These are phyloP conservation scores for Holocentrus rufus DNA, from an alignment of 2,797 vertebrate genomes.

Conservation along the genomic window DNA sequence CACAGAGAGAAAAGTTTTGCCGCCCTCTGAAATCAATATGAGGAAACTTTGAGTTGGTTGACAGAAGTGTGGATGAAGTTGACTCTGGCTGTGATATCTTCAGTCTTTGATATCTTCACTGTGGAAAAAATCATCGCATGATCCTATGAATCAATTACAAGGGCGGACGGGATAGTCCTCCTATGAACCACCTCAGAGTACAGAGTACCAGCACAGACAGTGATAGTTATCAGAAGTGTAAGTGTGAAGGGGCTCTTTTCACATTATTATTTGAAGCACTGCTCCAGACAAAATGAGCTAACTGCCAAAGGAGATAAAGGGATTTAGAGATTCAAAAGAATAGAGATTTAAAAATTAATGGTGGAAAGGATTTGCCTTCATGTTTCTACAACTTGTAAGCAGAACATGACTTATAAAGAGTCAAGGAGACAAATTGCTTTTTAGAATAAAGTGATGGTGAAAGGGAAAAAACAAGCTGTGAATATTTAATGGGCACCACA, in stretches of 20 bases:
- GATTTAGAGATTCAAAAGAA: conserved; percentile 78
- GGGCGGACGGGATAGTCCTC: conserved; percentile 61
- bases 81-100: conserved; percentile 65
- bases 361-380: conserved; percentile 76
- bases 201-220: conserved; percentile 49
- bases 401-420: conserved; percentile 70
- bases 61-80: conserved; percentile 66
- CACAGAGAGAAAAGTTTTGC: conserved; percentile 66
- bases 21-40: conserved; percentile 66
- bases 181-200: conserved; percentile 58
- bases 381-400: conserved; percentile 74
- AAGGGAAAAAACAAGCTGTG: conserved; percentile 77
- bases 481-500: conserved; percentile 81
- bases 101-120: conserved; percentile 66
- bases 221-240: conserved; percentile 66
- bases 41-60: conserved; percentile 68
- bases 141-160: conserved; percentile 72
- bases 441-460: conserved; percentile 78
- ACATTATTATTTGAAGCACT: conserved; percentile 74
- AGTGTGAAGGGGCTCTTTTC: conserved; percentile 55
- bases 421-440: conserved; percentile 77
- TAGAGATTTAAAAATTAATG: conserved; percentile 81
- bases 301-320: conserved; percentile 76
- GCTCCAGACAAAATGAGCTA: conserved; percentile 72
- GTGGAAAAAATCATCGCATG: conserved; percentile 56